Evolutionary conservation across 1,140 invertebrate genomes (phyloP).

Genomic region (Listronotus bonariensis): DNA sequence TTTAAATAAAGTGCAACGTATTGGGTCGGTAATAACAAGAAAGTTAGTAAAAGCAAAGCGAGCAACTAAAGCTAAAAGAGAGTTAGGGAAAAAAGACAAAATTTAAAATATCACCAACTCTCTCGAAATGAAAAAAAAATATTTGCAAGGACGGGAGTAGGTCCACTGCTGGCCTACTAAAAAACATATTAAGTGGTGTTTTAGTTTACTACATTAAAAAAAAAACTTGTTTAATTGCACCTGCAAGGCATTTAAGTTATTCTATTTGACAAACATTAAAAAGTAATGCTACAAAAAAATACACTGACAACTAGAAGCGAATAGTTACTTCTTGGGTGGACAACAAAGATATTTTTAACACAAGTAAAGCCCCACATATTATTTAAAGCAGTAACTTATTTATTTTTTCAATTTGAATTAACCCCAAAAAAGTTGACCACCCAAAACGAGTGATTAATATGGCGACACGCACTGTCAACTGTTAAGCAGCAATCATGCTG

Average conservation of each 20-base stretch:
- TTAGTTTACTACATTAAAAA: conserved; percentile 31
- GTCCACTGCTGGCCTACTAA: conserved; percentile 46
- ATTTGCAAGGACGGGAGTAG: conserved; percentile 44
- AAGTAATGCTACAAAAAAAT: conserved; percentile 48
- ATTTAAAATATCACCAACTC: conserved; percentile 55
- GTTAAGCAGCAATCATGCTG: conserved; percentile 54
- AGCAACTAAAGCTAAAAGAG: conserved; percentile 29
- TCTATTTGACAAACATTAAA: conserved; percentile 45
- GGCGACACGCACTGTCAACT: conserved; percentile 52
- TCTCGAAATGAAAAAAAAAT: conserved; percentile 43
- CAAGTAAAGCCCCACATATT: not conserved
- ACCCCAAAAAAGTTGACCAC: conserved; percentile 29
- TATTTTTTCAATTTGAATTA: not conserved
- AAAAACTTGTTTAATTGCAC: conserved; percentile 24
- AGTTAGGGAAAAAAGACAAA: conserved; percentile 26
- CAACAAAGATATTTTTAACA: conserved; percentile 20
- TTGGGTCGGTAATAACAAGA: not conserved
- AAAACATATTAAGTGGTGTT: conserved; percentile 33
- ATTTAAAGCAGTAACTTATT: not conserved
- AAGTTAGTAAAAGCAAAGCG: conserved; percentile 2
- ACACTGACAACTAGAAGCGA: conserved; percentile 53
- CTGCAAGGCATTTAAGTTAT: conserved; percentile 43
- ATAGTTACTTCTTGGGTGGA: conserved; percentile 37
- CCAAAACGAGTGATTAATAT: conserved; percentile 44
- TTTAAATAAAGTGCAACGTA: not conserved